Percentiles rank a stretch among this genome's conserved stretches.
Evolutionary conservation across 2,888 invertebrate genomes (phyloP).

Genomic region (Lasioglossum villosulum): DNA sequence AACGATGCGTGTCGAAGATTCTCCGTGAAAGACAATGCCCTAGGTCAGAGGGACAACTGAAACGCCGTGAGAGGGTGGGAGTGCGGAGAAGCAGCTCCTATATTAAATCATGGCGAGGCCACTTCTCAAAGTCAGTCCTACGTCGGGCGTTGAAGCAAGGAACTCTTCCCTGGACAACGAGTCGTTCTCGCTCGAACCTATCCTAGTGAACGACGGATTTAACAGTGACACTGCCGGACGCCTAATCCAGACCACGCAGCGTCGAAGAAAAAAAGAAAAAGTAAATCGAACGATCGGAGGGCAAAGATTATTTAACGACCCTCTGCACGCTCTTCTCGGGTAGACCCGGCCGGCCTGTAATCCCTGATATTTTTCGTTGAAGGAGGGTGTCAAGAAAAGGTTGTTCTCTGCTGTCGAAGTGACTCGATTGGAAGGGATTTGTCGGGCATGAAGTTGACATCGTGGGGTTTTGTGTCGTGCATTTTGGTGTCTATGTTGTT

Average conservation of each 20-base stretch:
- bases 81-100: conserved; percentile 74
- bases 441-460: conserved; percentile 72
- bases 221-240: background rate
- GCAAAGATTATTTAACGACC: background rate
- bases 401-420: conserved; percentile 4
- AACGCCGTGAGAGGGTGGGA: conserved; percentile 74
- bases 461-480: conserved; percentile 51
- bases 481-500: conserved; percentile 69
- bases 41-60: conserved; percentile 70
- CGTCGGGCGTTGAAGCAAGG: conserved; percentile 63
- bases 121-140: conserved; percentile 79
- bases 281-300: background rate
- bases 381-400: background rate
- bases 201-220: background rate
- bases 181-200: background rate
- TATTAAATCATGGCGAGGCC: conserved; percentile 83
- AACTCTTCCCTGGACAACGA: conserved; percentile 34
- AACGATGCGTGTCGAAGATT: conserved; percentile 49
- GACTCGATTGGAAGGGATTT: background rate
- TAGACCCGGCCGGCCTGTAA: conserved; percentile 3
- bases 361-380: conserved; percentile 16
- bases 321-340: background rate
- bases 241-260: background rate
- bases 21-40: conserved; percentile 63
- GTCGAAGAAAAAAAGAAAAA: background rate